Conservation (phyloP, 92 coral and sea anemone genomes). For the Phenganax stokvisi region DNA sequence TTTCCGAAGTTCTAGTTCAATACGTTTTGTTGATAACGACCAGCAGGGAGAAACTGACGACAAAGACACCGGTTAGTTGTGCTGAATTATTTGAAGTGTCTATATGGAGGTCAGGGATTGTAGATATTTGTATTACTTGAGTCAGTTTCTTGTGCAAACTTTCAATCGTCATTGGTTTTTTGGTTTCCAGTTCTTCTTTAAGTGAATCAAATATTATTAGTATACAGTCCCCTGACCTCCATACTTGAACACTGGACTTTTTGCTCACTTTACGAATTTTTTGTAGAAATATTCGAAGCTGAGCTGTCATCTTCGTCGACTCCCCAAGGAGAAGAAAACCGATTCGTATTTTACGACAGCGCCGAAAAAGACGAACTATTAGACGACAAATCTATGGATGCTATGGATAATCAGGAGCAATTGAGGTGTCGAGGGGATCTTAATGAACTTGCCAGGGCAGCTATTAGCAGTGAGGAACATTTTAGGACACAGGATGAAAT, state of each 20-base stretch:
- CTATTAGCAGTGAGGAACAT: conserved; percentile 13
- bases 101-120: not conserved
- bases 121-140: no score
- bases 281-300: not conserved
- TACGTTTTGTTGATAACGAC: conserved; percentile 1
- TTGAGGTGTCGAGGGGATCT: conserved; percentile 25
- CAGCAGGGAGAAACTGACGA: conserved; percentile 25
- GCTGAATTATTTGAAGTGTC: not conserved
- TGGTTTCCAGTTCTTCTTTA: no score
- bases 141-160: no score
- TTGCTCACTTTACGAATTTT: no score
- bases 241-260: no score
- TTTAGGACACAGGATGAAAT: conserved; percentile 2
- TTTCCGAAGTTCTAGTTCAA: conserved; percentile 49
- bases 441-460: conserved; percentile 32
- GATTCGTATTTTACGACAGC: conserved; percentile 11
- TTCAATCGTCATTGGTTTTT: no score
- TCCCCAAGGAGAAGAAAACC: not conserved
- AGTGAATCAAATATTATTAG: no score
- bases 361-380: not conserved
- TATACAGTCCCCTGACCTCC: no score
- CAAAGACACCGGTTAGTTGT: not conserved
- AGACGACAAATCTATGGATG: not conserved
- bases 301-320: conserved; percentile 6
- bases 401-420: not conserved